Evolutionary conservation across 1,140 invertebrate genomes (phyloP).

Genomic region (Daktulosphaira vitifoliae): DNA sequence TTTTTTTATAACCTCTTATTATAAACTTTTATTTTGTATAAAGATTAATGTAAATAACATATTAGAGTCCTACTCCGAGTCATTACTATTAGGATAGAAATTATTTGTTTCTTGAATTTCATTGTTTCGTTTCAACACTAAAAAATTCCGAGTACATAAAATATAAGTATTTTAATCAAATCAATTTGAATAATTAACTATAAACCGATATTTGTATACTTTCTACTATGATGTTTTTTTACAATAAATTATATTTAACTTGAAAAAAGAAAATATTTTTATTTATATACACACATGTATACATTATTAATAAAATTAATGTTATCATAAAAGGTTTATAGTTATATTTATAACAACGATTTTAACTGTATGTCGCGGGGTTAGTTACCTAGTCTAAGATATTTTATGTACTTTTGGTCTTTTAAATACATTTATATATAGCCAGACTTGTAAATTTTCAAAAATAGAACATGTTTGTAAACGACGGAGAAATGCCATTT

Average conservation of each 20-base stretch:
- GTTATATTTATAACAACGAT: constrained; percentile 9
- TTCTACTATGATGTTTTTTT: background rate
- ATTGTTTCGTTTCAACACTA: constrained; percentile 8
- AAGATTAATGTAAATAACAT: background rate
- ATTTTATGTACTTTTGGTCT: constrained; percentile 12
- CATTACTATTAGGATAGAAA: constrained; percentile 27
- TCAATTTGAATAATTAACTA: too few species aligned
- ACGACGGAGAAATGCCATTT: constrained; percentile 15
- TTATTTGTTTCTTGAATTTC: constrained; percentile 8
- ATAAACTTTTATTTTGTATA: constrained; percentile 7
- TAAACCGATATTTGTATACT: too few species aligned
- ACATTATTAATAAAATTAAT: too few species aligned
- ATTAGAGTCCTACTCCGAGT: background rate
- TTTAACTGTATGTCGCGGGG: background rate
- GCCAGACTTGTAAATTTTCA: background rate
- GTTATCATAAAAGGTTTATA: too few species aligned
- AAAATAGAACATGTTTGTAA: background rate
- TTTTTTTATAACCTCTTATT: constrained; percentile 29
- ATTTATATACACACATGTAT: too few species aligned
- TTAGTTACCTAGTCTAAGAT: constrained; percentile 31
- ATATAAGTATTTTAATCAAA: too few species aligned
- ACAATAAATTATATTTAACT: too few species aligned
- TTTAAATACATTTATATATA: constrained; percentile 1
- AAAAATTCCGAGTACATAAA: too few species aligned
- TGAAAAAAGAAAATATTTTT: too few species aligned